Percentiles rank a stretch among this genome's conserved stretches.
Conservation (phyloP, 2,888 invertebrate species). For the Orthosia incerta region DNA sequence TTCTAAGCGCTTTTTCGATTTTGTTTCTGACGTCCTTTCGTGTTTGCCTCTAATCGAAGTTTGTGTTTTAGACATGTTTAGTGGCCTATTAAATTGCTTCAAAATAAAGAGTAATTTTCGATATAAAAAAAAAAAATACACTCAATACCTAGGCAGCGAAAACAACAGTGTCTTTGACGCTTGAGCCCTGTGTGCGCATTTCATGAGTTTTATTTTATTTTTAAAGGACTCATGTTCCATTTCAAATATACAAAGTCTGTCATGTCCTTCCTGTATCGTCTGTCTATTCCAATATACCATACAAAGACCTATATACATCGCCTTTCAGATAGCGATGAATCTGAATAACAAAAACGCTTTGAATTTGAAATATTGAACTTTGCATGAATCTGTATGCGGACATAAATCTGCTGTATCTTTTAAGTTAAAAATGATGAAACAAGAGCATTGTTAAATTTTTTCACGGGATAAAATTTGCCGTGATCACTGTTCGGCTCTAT, state of each 20-base stretch:
- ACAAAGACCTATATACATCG: not conserved
- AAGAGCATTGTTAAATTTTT: not conserved
- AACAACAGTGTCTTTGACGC: not conserved
- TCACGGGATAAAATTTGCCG: not conserved
- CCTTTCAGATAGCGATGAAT: not conserved
- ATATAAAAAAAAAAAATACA: not conserved
- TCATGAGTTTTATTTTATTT: not conserved
- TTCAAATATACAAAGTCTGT: not conserved
- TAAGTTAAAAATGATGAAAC: not conserved
- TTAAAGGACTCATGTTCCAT: not conserved
- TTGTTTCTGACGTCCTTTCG: not conserved
- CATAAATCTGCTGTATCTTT: not conserved
- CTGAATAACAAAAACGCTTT: not conserved
- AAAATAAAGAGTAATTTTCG: not conserved
- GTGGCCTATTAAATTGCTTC: not conserved
- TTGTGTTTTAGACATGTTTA: not conserved
- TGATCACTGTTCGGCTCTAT: not conserved
- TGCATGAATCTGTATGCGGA: not conserved
- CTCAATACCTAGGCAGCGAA: not conserved
- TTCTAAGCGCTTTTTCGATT: conserved; percentile 9
- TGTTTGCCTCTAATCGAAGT: not conserved
- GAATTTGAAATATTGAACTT: not conserved
- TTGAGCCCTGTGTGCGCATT: not conserved
- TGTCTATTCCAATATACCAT: not conserved
- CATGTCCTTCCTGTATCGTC: not conserved